A percentile compares a stretch with the other conserved stretches of the same genome.
Conservation (phyloP, 1,140 invertebrate species). For the Pseudomyrmex concolor region DNA sequence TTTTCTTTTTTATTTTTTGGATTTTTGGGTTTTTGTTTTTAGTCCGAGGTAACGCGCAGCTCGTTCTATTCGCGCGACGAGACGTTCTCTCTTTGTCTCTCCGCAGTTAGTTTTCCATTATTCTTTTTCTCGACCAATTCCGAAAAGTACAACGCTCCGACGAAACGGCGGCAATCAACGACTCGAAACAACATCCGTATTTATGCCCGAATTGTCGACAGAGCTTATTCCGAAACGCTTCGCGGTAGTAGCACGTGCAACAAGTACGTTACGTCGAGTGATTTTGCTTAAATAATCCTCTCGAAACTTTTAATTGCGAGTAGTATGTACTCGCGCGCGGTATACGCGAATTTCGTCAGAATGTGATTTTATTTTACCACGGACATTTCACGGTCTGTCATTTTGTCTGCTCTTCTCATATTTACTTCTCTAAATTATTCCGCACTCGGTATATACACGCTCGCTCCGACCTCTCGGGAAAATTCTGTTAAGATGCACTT, state of each 20-base stretch:
- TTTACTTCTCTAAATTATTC: not conserved
- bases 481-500: constrained; percentile 1
- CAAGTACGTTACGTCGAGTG: not conserved
- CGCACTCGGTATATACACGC: not conserved
- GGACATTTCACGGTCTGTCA: not conserved
- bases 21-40: too few relatives aligned
- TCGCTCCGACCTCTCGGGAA: constrained; percentile 10
- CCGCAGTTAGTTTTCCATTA: constrained; percentile 30
- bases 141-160: not conserved
- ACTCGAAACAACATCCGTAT: constrained; percentile 6
- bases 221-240: not conserved
- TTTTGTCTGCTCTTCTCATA: not conserved
- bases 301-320: not conserved
- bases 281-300: not conserved
- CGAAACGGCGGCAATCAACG: constrained; percentile 14
- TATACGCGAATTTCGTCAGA: not conserved
- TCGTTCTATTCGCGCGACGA: too few relatives aligned
- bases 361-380: not conserved
- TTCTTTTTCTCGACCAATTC: constrained; percentile 2
- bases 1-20: not conserved
- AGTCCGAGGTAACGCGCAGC: too few relatives aligned
- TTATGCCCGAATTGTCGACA: not conserved
- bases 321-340: not conserved
- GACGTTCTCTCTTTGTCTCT: too few relatives aligned
- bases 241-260: not conserved